Conservation (phyloP, 2,797 vertebrate genomes). For the Fringilla coelebs region DNA sequence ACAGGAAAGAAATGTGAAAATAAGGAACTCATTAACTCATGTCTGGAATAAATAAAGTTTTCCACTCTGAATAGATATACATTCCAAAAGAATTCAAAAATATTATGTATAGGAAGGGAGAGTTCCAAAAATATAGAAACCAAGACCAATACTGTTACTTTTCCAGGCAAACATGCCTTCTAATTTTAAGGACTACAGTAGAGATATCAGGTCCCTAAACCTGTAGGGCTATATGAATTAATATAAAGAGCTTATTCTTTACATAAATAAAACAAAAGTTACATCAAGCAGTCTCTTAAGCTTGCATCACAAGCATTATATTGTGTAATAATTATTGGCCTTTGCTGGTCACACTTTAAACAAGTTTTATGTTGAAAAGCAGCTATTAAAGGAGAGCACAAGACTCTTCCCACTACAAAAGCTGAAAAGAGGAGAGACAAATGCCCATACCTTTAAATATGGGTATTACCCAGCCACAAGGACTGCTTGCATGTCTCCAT, state of each 20-base stretch:
- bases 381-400: neutral
- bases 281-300: neutral
- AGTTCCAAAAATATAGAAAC: neutral
- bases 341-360: neutral
- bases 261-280: neutral
- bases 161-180: neutral
- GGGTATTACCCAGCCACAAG: neutral
- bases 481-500: neutral
- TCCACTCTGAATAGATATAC: neutral
- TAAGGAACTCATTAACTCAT: slow-evolving; percentile 5
- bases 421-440: neutral
- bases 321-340: neutral
- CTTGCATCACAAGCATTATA: neutral
- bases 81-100: slow-evolving; percentile 20
- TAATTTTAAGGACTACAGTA: neutral
- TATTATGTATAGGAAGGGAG: neutral
- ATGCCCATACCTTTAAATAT: neutral
- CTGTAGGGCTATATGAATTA: neutral
- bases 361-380: neutral
- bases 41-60: slow-evolving; percentile 4
- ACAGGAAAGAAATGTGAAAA: neutral
- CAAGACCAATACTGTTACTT: neutral
- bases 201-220: neutral
- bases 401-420: neutral
- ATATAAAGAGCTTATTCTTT: neutral